Evolutionary conservation across 2,888 invertebrate genomes (phyloP).

Genomic region (Ophioninae sp.): DNA sequence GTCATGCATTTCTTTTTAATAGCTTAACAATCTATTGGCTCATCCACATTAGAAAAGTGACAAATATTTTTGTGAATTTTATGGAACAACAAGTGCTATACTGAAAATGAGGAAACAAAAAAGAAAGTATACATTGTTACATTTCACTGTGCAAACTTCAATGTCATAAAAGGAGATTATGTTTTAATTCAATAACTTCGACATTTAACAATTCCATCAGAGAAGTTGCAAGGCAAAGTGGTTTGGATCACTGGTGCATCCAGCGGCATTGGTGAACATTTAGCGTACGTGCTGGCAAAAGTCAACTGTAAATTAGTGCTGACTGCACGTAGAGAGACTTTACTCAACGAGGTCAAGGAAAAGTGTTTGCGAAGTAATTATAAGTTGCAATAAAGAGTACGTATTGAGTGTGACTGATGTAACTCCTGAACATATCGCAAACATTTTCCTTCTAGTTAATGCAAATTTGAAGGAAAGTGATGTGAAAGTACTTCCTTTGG

Average conservation of each 20-base stretch:
- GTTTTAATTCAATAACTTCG: neutral
- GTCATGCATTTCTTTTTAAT: neutral
- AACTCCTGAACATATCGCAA: too few relatives aligned
- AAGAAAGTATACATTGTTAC: neutral
- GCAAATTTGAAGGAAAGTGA: conserved; percentile 82
- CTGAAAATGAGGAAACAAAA: too few relatives aligned
- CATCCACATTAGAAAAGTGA: too few relatives aligned
- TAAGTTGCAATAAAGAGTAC: neutral
- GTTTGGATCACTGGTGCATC: conserved; percentile 94
- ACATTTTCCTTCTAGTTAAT: conserved; percentile 60
- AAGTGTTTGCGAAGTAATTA: conserved; percentile 82
- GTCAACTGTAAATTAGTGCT: conserved; percentile 86
- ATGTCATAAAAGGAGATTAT: neutral
- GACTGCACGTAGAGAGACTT: conserved; percentile 85
- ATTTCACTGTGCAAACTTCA: neutral
- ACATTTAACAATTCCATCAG: conserved; percentile 74
- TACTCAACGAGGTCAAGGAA: conserved; percentile 86
- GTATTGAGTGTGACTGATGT: too few relatives aligned
- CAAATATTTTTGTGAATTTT: too few relatives aligned
- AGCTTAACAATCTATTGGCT: neutral
- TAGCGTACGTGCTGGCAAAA: conserved; percentile 87
- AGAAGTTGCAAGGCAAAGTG: conserved; percentile 85
- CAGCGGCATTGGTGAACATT: conserved; percentile 90
- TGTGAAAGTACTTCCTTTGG: conserved; percentile 87
- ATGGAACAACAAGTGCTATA: too few relatives aligned